Evolutionary conservation across 37 sponge, comb jelly and placozoan genomes (phyloP).

Genomic region (Theonella swinhoei): DNA sequence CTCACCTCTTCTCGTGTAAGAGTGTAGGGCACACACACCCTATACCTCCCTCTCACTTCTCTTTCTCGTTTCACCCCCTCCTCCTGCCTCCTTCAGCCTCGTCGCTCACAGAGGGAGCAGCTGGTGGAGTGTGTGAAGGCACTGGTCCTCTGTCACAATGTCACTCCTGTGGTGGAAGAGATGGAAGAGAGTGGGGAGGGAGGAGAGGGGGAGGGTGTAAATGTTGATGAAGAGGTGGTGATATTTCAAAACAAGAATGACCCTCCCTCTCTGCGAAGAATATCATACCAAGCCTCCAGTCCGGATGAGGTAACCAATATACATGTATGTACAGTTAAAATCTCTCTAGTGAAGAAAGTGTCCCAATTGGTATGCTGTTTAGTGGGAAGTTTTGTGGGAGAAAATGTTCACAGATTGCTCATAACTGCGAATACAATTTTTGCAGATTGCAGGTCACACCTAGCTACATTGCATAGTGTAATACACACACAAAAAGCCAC

Average conservation of each 20-base stretch:
- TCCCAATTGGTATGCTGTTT: too few relatives aligned
- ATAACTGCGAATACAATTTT: too few relatives aligned
- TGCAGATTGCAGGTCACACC: too few relatives aligned
- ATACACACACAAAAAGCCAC: too few relatives aligned
- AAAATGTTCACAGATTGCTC: too few relatives aligned
- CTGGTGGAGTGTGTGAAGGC: slow-evolving; percentile 84
- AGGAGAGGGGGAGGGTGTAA: slow-evolving; percentile 17
- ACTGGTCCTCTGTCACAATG: slow-evolving; percentile 92
- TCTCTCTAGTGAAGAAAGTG: too few relatives aligned
- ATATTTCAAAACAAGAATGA: slow-evolving; percentile 11
- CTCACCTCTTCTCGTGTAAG: not conserved
- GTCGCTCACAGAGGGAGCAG: not conserved
- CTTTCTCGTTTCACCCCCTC: not conserved
- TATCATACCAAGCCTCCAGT: slow-evolving; percentile 90
- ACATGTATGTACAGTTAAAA: too few relatives aligned
- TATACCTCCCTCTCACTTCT: not conserved
- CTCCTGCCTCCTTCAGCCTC: not conserved
- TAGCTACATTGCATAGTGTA: too few relatives aligned
- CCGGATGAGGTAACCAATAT: slow-evolving; percentile 86
- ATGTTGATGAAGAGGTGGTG: slow-evolving; percentile 41
- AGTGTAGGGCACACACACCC: not conserved
- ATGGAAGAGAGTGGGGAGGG: not conserved
- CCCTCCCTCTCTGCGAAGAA: not conserved
- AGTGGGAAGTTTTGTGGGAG: too few relatives aligned
- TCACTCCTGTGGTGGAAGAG: slow-evolving; percentile 74